Conservation (phyloP, 2,113 vertebrate genomes). For the Lates calcarifer region DNA sequence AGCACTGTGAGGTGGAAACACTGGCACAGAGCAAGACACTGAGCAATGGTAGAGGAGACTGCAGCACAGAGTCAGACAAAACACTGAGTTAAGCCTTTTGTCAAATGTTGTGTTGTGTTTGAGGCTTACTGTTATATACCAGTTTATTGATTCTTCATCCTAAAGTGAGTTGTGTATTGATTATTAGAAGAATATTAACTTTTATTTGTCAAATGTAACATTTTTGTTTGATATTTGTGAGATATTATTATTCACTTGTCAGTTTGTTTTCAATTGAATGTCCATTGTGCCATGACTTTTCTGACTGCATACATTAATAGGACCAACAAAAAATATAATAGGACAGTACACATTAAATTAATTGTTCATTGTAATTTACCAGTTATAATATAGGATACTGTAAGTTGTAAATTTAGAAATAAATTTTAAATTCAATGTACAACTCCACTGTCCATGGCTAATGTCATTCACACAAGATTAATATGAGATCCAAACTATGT, state of each 20-base stretch:
- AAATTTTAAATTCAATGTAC: not conserved
- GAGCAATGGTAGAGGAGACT: conserved; percentile 3
- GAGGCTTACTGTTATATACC: not conserved
- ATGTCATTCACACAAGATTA: conserved; percentile 1
- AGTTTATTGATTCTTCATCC: not conserved
- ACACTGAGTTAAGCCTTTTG: conserved; percentile 12
- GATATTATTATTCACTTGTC: not conserved
- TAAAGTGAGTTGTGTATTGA: not conserved
- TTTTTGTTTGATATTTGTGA: not conserved
- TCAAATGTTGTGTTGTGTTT: conserved; percentile 6
- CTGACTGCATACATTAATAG: not conserved
- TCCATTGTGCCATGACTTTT: conserved; percentile 20
- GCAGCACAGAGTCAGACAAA: conserved; percentile 2
- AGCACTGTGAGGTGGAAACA: not conserved
- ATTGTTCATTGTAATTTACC: not conserved
- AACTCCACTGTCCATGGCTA: not conserved
- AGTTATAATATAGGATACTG: not conserved
- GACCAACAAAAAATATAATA: not conserved
- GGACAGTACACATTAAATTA: not conserved
- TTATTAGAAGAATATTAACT: not conserved
- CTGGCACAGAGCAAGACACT: not conserved
- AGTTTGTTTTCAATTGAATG: not conserved
- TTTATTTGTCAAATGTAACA: not conserved
- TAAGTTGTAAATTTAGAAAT: not conserved
- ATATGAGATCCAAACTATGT: too few relatives aligned